Evolutionary conservation across 2,797 vertebrate species (phyloP).

Genomic region (Rousettus madagascariensis): DNA sequence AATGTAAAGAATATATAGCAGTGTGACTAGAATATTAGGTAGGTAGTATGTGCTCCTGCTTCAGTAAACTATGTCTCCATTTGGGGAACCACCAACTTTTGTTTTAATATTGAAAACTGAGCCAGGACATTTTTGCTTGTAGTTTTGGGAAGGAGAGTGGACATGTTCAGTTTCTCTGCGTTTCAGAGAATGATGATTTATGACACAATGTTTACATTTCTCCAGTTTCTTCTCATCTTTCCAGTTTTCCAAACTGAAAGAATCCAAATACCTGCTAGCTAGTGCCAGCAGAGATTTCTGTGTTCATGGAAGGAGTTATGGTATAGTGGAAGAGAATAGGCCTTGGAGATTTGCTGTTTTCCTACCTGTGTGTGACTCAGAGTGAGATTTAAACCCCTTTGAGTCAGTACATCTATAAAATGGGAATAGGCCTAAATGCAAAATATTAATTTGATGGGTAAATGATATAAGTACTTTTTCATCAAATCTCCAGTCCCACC

Average conservation of each 20-base stretch:
- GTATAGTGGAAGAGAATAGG: not conserved
- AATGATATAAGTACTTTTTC: not conserved
- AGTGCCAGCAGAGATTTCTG: not conserved
- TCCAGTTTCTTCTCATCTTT: not conserved
- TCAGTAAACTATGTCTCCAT: not conserved
- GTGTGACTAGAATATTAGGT: not conserved
- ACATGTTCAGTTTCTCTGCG: not conserved
- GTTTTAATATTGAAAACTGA: not conserved
- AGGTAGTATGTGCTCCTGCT: not conserved
- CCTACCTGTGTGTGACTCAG: not conserved
- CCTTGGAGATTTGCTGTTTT: not conserved
- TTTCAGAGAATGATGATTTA: not conserved
- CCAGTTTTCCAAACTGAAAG: not conserved
- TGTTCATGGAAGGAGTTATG: not conserved
- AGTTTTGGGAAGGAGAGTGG: not conserved
- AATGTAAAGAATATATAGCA: not conserved
- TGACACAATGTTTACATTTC: not conserved
- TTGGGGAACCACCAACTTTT: not conserved
- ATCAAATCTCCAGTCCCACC: not conserved
- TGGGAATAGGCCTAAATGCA: not conserved
- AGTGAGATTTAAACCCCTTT: not conserved
- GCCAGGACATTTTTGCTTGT: not conserved
- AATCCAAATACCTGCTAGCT: not conserved
- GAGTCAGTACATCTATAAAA: not conserved
- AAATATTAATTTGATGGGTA: not conserved